Conservation (phyloP, 2,888 invertebrate genomes). For the Luffia ferchaultella region DNA sequence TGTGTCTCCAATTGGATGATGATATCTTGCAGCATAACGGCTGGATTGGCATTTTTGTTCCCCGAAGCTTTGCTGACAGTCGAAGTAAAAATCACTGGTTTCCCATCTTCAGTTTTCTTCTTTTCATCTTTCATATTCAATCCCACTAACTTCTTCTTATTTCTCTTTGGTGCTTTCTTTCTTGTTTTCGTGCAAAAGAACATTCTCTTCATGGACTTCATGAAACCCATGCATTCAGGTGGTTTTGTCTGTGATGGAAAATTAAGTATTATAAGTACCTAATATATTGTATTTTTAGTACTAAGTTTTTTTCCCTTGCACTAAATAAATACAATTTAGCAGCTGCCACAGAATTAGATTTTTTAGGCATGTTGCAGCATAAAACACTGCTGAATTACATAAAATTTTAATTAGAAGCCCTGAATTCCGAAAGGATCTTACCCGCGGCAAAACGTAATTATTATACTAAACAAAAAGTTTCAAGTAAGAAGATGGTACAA, state of each 20-base stretch:
- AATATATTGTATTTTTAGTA: too few relatives aligned
- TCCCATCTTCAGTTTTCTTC: slow-evolving; percentile 20
- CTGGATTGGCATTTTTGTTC: slow-evolving; percentile 53
- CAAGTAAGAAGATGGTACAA: too few relatives aligned
- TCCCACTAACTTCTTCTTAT: slow-evolving; percentile 20
- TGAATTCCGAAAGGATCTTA: too few relatives aligned
- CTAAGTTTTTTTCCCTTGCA: too few relatives aligned
- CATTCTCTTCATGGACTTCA: slow-evolving; percentile 48
- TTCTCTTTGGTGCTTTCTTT: slow-evolving; percentile 33
- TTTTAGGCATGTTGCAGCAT: too few relatives aligned
- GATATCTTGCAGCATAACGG: slow-evolving; percentile 72
- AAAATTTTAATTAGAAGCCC: too few relatives aligned
- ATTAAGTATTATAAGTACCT: too few relatives aligned
- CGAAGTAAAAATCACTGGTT: slow-evolving; percentile 45
- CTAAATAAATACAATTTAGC: too few relatives aligned
- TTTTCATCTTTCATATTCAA: slow-evolving; percentile 20
- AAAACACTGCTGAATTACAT: too few relatives aligned
- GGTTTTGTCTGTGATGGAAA: slow-evolving; percentile 38
- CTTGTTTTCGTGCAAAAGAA: slow-evolving; percentile 55
- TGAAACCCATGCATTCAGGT: slow-evolving; percentile 46
- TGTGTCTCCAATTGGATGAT: slow-evolving; percentile 76
- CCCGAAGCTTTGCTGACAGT: slow-evolving; percentile 57
- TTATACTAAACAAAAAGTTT: too few relatives aligned
- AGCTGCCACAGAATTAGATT: too few relatives aligned
- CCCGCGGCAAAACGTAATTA: too few relatives aligned